Base-by-base conservation (phyloP, 2,888 invertebrate genomes). In the Scaptomyza caliginosa region DNA sequence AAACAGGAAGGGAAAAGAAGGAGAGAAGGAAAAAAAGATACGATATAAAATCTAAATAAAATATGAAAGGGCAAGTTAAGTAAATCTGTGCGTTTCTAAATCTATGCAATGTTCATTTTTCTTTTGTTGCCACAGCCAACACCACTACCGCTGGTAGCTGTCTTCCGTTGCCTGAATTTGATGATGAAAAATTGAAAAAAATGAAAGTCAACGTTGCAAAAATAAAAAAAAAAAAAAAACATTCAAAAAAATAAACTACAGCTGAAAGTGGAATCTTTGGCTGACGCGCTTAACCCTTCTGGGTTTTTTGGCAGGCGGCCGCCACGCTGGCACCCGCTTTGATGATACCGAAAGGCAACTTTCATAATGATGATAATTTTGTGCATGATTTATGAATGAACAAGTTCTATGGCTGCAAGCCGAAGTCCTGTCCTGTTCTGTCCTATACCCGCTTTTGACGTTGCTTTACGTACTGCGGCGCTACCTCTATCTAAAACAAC, bases 121-220 rank as follows among this genome's bases (percentile, higher is more conserved):
- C 81, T 85, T 85, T 70, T 82, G 76, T 73, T 39, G 38, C 63
- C 76, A 71, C 38, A n/a, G n/a, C n/a, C 64, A 13, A 6, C 16
- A 16, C 26, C 10, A 10, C 1, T 2, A 10, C 34, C 8, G 34
- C 34, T 16, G 34, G 1, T 34, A n/a, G 34, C n/a, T 19, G 36
- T 57, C 57, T 58, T 56, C 24, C 38, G 34, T 34, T 57, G 78
- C 59, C 65, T 59, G 64, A 32, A 38, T 65, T 70, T 82, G 86
- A 82, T 82, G 81, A 76, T 85, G 87, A 82, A 85, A 82, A 82
- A 82, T 82, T 85, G 87, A 87, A 87, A 86, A 86, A 87, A 87
- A 72, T 69, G 56, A 75, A 70, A 82, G 80, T 67, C 86, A 87
- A 83, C 65, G 65, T 63, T n/a, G n/a, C 17, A 52, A 24, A 48